Conservation (phyloP, 2,888 invertebrate genomes). For the Pyrrhosoma nymphula region DNA sequence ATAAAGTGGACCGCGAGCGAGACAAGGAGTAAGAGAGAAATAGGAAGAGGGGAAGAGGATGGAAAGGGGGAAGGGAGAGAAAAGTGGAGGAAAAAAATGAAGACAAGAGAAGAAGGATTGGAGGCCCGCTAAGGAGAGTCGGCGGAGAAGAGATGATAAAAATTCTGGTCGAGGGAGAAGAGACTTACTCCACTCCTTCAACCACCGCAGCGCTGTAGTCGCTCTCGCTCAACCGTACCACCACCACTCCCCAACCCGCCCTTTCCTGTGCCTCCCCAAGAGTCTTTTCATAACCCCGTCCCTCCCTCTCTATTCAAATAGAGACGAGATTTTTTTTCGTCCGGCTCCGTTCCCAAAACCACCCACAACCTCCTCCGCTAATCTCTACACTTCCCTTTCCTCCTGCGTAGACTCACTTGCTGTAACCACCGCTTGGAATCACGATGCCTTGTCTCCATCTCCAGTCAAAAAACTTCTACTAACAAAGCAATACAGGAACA, state of each 20-base stretch:
- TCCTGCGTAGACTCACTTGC: neutral
- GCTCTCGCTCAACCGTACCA: neutral
- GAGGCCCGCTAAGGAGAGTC: neutral
- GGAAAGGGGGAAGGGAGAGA: too few species aligned
- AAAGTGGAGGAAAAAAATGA: neutral
- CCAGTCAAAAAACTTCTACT: too few species aligned
- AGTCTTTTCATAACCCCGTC: too few species aligned
- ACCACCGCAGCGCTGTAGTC: neutral
- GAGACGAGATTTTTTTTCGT: neutral
- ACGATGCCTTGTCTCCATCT: neutral
- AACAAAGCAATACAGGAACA: too few species aligned
- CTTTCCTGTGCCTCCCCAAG: neutral
- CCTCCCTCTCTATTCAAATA: neutral
- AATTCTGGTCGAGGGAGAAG: neutral
- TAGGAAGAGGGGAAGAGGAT: neutral
- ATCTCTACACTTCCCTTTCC: neutral
- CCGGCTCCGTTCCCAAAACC: neutral
- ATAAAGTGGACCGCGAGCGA: neutral
- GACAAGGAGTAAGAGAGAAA: neutral
- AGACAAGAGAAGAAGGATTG: neutral
- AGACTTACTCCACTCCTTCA: neutral
- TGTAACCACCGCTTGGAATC: neutral
- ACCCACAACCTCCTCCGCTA: neutral
- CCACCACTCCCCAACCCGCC: neutral
- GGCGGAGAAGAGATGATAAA: neutral